A percentile compares a stretch with the other conserved stretches of the same genome.
Evolutionary conservation across 2,797 vertebrate species (phyloP).

Genomic region (Carapus acus): DNA sequence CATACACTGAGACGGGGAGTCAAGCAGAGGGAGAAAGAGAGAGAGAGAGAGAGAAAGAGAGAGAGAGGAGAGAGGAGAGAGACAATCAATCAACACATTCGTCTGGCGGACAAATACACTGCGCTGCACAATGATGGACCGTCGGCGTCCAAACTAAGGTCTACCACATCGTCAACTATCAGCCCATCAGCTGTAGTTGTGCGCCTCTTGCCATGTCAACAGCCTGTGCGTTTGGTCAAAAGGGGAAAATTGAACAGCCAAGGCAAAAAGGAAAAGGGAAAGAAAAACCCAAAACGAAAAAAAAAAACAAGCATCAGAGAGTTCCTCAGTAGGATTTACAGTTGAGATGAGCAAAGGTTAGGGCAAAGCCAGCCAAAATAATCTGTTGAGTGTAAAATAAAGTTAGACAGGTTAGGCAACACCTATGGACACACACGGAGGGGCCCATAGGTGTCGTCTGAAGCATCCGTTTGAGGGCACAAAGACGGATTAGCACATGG

Average conservation of each 20-base stretch:
- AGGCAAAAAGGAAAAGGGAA: constrained; percentile 32
- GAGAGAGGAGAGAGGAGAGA: too few relatives aligned
- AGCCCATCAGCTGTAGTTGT: constrained; percentile 51
- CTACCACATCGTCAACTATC: constrained; percentile 38
- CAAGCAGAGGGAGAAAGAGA: constrained; percentile 31
- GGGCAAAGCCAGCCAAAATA: constrained; percentile 62
- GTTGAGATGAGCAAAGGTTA: constrained; percentile 58
- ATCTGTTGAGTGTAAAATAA: constrained; percentile 61
- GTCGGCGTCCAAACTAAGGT: constrained; percentile 28
- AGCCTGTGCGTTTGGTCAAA: constrained; percentile 24
- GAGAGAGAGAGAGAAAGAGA: too few relatives aligned
- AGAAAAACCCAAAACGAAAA: constrained; percentile 37
- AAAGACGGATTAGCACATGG: constrained; percentile 48
- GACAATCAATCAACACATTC: constrained; percentile 19
- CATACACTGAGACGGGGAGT: constrained; percentile 79
- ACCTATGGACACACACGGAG: constrained; percentile 62
- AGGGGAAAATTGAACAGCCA: constrained; percentile 36
- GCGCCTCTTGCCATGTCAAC: constrained; percentile 13
- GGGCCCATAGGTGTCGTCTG: constrained; percentile 63
- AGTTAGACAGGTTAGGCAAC: constrained; percentile 61
- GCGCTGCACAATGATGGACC: constrained; percentile 3
- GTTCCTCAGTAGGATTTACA: constrained; percentile 31
- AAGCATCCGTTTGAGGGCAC: constrained; percentile 36
- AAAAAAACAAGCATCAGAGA: constrained; percentile 45
- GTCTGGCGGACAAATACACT: background rate